These are phyloP conservation scores for Sialia sialis DNA, from an alignment of 2,113 vertebrate genomes.

Conservation along the genomic window DNA sequence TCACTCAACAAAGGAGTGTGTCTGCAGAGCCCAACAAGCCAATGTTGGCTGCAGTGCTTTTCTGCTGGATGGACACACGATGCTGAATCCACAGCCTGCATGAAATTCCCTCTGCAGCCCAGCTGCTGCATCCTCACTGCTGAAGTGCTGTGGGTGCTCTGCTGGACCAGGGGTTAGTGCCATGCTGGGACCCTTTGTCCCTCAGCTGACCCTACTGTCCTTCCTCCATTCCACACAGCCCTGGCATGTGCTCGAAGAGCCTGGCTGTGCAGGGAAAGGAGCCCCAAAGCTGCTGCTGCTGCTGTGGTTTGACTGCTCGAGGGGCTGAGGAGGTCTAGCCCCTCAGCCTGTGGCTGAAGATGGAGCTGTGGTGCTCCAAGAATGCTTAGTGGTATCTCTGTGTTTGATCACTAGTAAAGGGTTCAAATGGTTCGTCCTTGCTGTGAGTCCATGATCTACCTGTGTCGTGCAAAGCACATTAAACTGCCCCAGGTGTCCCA, in stretches of 20 bases:
- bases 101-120: accelerated
- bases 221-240: accelerated
- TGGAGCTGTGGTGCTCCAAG: not conserved
- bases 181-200: accelerated
- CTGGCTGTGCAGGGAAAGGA: accelerated
- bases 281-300: not conserved
- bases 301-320: accelerated
- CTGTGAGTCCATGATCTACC: not conserved
- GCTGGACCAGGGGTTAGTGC: accelerated
- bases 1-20: not conserved
- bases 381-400: not conserved
- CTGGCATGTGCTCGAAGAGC: accelerated
- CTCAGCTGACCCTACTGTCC: accelerated
- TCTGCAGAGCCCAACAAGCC: not conserved
- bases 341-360: not conserved
- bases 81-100: accelerated
- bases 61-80: accelerated
- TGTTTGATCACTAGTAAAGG: not conserved
- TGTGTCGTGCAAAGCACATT: not conserved
- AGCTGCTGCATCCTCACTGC: accelerated
- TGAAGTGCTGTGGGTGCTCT: accelerated
- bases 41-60: not conserved
- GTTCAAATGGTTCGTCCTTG: not conserved
- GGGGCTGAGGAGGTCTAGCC: not conserved
- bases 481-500: not conserved